A percentile compares a stretch with the other conserved stretches of the same genome.
Conservation (phyloP, 2,113 vertebrate genomes). For the Microcebus murinus region DNA sequence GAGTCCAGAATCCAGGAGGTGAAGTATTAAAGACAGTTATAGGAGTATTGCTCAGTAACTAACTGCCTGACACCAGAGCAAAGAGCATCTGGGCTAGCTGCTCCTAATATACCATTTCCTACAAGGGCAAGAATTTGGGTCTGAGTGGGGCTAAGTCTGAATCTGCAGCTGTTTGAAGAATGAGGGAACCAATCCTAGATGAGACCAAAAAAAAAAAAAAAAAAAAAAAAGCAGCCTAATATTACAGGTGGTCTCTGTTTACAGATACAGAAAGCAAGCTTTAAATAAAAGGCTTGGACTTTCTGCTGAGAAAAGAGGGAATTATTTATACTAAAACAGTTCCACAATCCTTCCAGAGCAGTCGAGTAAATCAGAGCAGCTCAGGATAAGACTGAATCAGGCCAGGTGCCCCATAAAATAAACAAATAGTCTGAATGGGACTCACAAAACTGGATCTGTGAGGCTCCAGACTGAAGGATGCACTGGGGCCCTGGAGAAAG, state of each 20-base stretch:
- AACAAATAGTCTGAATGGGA: background rate
- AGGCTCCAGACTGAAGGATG: background rate
- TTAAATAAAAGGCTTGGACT: constrained; percentile 6
- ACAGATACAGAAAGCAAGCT: constrained; percentile 12
- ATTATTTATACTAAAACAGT: background rate
- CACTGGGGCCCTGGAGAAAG: background rate
- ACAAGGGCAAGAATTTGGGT: background rate
- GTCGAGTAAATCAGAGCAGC: background rate
- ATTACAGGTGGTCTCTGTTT: constrained; percentile 47
- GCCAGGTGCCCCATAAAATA: background rate
- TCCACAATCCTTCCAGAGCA: background rate
- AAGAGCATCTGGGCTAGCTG: background rate
- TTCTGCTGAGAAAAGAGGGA: background rate
- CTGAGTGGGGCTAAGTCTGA: background rate
- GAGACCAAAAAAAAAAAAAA: background rate
- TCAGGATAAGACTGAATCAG: background rate
- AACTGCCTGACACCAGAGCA: background rate
- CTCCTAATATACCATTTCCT: constrained; percentile 19
- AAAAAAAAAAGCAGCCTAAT: background rate
- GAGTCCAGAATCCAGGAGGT: constrained; percentile 30
- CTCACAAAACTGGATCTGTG: background rate
- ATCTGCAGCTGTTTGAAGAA: constrained; percentile 48
- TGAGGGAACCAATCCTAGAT: background rate
- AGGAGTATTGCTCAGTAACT: background rate
- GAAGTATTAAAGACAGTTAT: background rate